Evolutionary conservation across 53 echinoderm and acorn worm species (phyloP).

Genomic region (Crossaster papposus): DNA sequence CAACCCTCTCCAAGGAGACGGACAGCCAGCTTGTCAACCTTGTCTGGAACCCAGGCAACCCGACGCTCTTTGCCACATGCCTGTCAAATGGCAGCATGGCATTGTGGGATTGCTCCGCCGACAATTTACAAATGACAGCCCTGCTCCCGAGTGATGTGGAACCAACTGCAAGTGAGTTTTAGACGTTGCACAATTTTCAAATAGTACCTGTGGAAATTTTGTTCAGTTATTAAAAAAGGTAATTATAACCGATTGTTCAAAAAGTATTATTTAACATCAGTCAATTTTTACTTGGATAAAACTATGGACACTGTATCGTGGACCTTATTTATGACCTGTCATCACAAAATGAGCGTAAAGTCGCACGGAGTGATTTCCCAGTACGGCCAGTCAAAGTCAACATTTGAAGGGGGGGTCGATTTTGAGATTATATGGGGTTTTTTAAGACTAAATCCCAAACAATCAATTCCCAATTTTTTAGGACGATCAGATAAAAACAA

Average conservation of each 20-base stretch:
- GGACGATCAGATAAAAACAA: too few relatives aligned
- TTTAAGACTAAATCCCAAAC: too few relatives aligned
- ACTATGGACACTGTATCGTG: too few relatives aligned
- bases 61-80: conserved; percentile 70
- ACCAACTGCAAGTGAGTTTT: conserved; percentile 78
- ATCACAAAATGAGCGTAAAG: too few relatives aligned
- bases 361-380: too few relatives aligned
- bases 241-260: too few relatives aligned
- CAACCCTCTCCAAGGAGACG: conserved; percentile 58
- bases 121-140: conserved; percentile 33
- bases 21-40: conserved; percentile 71
- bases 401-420: too few relatives aligned
- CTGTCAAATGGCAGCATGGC: conserved; percentile 77
- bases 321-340: too few relatives aligned
- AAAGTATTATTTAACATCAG: neutral
- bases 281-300: neutral
- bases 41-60: conserved; percentile 78
- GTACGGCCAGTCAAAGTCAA: too few relatives aligned
- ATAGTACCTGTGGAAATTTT: neutral
- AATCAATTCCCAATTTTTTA: too few relatives aligned
- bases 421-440: too few relatives aligned
- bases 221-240: neutral
- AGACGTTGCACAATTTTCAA: neutral
- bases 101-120: conserved; percentile 73
- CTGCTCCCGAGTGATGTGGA: conserved; percentile 46